These are phyloP conservation scores for Dendrocincla tyrannina DNA, from an alignment of 2,797 vertebrate species.

Conservation along the genomic window DNA sequence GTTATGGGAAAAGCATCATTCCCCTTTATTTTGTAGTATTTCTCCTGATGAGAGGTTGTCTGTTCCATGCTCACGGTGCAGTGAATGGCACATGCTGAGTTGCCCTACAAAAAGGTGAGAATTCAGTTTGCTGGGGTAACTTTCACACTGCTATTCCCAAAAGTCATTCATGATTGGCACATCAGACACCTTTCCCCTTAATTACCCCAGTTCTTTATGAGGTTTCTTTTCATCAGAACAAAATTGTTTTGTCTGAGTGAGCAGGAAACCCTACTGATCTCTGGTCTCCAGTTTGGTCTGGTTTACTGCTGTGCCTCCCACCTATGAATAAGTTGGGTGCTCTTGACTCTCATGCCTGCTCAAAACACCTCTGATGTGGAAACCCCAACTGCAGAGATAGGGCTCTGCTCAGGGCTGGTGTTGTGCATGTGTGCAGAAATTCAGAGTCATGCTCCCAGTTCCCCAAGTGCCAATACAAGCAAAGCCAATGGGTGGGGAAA, in stretches of 20 bases:
- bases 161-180: not conserved
- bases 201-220: not conserved
- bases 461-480: not conserved
- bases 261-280: not conserved
- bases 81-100: not conserved
- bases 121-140: not conserved
- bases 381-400: not conserved
- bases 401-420: rapidly evolving
- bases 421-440: rapidly evolving
- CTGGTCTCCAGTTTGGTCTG: not conserved
- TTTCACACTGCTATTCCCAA: not conserved
- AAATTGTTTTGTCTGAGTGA: not conserved
- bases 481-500: not conserved
- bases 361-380: not conserved
- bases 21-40: rapidly evolving
- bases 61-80: not conserved
- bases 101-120: not conserved
- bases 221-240: not conserved
- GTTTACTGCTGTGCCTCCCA: not conserved
- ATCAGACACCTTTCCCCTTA: not conserved
- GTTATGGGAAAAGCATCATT: not conserved
- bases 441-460: not conserved
- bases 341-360: not conserved
- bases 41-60: no score
- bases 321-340: not conserved